A percentile compares a stretch with the other conserved stretches of the same genome.
phyloP scores from a whole-genome alignment of 1,140 invertebrate genomes.

The Papilio machaon region DNA sequence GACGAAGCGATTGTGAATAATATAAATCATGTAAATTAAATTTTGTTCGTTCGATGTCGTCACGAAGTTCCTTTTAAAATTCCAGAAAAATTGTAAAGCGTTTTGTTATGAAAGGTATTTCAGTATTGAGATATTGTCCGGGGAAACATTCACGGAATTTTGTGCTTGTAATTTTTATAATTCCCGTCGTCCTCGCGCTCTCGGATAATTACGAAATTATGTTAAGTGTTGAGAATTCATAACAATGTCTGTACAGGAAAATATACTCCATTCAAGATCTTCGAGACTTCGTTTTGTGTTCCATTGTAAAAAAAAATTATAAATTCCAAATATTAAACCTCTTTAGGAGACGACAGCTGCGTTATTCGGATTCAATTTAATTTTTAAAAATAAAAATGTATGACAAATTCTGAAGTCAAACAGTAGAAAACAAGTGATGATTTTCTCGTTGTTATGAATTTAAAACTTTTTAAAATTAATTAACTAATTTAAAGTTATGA shows the following conservation, averaged over 20 bases:
- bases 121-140: slow-evolving; percentile 25
- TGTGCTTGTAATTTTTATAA: slow-evolving; percentile 26
- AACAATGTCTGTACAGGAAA: background rate
- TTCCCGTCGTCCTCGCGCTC: background rate
- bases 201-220: background rate
- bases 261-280: background rate
- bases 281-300: no score
- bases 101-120: slow-evolving; percentile 29
- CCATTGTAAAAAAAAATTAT: no score
- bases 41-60: slow-evolving; percentile 4
- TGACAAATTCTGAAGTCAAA: no score
- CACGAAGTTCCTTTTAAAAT: slow-evolving; percentile 29
- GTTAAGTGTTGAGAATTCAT: slow-evolving; percentile 17
- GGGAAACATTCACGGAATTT: slow-evolving; percentile 5
- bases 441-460: no score
- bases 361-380: no score
- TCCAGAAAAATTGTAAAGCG: slow-evolving; percentile 23
- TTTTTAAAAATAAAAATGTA: no score
- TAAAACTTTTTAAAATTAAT: no score
- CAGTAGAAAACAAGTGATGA: no score
- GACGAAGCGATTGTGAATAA: background rate
- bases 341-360: no score
- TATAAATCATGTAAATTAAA: background rate
- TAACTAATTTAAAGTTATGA: no score
- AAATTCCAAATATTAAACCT: no score